Base-by-base conservation (phyloP, 2,888 invertebrate genomes). In the Aleiodes alternator region DNA sequence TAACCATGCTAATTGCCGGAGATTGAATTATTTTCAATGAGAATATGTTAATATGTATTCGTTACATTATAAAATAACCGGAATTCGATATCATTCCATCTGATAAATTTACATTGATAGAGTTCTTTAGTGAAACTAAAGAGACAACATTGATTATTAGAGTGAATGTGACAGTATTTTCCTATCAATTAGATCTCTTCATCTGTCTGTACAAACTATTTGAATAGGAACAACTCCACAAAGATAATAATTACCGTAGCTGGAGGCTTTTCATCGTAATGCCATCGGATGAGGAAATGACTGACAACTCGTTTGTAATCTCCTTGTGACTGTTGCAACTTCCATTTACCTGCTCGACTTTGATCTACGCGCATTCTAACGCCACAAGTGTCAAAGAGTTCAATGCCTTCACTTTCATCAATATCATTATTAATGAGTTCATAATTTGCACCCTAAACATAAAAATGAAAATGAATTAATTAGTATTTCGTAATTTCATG, bases 361-460 rank as follows among this genome's bases (percentile, higher is more conserved):
- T 14, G 5, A 29, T 78, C 76, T 4, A 76, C 68, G n/a, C 71
- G 70, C 43, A 83, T 77, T 69, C 80, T 76, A 4, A 81, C 79
- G 7, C 84, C 84, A 34, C 85, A 85, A 56, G 73, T 56, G 11
- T 75, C 76, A 29, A 78, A 79, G 51, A 74, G 76, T 51, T 75
- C 69, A 14, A 81, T 31, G 53, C 76, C 50, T 3, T 70, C 51
- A 4, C 16, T 55, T 2, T 43, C 29, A 11, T 53, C 48, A 3
- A 43, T 16, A 29, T 9, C 9, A 29, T 68, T 50, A 7, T 29
- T n/a, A 64, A 48, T 11, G 29, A 68, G 68, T 53, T 64, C 31
- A 31, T 51, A 51, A 29, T n/a, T 8, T 2, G 31, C 6, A 9
- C 12, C 68, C 68, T 68, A 12, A 1, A 14, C 5, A 53, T 16